Base-by-base conservation (phyloP, 2,888 invertebrate genomes). In the Campoplex nolae region DNA sequence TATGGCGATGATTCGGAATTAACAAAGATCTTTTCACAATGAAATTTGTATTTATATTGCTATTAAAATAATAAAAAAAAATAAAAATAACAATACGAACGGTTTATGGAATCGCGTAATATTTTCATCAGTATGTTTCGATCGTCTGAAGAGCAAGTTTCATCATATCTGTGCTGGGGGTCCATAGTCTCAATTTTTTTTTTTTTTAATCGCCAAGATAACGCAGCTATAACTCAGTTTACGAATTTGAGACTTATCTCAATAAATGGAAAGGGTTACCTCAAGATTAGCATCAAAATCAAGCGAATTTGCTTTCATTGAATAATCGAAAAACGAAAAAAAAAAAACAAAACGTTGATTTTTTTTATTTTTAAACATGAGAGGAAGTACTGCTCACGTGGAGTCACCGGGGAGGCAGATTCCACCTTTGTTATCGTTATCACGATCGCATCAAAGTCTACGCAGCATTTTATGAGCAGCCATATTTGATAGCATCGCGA, bases 401-500 rank as follows among this genome's bases (percentile, higher is more conserved):
- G 32, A 56, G 16, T 23, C 56, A n/a, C 48, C 51, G 48, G 58
- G 48, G 71, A 71, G 75, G 75, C 45, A 76, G 32, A 58, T 83
- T 58, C 38, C 76, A 83, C 45, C 35, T 45, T 3, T 13, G 45
- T 9, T 54, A 35, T 56, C 23, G n/a, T 58, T 83, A 76, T 68
- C 73, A 16, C 28, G 38, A 68, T 76, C 68, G 75, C 68, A 76
- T 73, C 67, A 68, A 70, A 76, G 75, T 82, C 70, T 70, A 28
- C 58, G 42, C 23, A 54, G 58, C 45, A 48, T 42, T 32, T 76
- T 28, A 28, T 23, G 45, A 54, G 28, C 18, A 67, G 42, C 28
- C 28, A 67, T 56, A 67, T 56, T 75, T 74, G 65, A 74, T 82
- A 75, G 56, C 67, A 65, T n/a, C 32, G 56, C 11, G 68, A 78